phyloP scores from a whole-genome alignment of 2,797 vertebrate species.

The Nannoperca australis region DNA sequence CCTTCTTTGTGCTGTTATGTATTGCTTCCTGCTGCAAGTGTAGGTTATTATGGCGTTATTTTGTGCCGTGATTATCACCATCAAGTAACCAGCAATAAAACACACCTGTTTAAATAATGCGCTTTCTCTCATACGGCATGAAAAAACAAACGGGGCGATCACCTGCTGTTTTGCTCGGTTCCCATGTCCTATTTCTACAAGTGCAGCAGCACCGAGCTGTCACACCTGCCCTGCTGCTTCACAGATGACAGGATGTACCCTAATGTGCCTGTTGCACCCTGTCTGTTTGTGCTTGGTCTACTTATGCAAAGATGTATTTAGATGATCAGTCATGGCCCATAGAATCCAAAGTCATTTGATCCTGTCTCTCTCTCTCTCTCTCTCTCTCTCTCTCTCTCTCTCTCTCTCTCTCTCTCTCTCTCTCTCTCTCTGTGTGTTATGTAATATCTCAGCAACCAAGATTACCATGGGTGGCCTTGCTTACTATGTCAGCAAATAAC shows the following conservation, averaged over 20 bases:
- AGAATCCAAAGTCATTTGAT: slow-evolving; percentile 43
- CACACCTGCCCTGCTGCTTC: slow-evolving; percentile 52
- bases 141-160: slow-evolving; percentile 47
- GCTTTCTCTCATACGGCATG: slow-evolving; percentile 12
- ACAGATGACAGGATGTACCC: slow-evolving; percentile 50
- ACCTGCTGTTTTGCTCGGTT: slow-evolving; percentile 40
- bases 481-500: slow-evolving; percentile 6
- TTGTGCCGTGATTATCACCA: background rate
- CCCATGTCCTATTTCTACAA: slow-evolving; percentile 28
- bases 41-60: rapidly evolving
- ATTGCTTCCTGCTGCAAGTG: background rate
- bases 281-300: slow-evolving; percentile 5
- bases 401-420: no score
- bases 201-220: slow-evolving; percentile 17
- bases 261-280: background rate
- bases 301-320: slow-evolving; percentile 29
- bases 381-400: no score
- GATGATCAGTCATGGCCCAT: slow-evolving; percentile 3
- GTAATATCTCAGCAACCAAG: slow-evolving; percentile 29
- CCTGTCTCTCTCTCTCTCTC: no score
- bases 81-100: slow-evolving; percentile 18
- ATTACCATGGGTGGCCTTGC: slow-evolving; percentile 4
- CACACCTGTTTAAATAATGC: slow-evolving; percentile 66
- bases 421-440: no score
- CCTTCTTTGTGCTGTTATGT: background rate